phyloP scores from a whole-genome alignment of 2,888 invertebrate genomes.

The Microplitis manilae region DNA sequence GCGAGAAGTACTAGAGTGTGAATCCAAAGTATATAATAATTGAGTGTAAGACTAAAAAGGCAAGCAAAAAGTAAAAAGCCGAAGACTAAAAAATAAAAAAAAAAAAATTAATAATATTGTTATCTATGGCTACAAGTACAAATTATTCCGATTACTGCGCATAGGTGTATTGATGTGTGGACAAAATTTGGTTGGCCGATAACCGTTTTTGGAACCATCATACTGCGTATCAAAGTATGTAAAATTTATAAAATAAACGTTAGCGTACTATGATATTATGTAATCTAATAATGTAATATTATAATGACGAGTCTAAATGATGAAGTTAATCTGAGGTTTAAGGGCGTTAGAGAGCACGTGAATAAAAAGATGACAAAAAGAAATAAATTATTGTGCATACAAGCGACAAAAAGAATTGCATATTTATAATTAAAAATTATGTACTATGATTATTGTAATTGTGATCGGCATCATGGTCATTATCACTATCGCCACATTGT shows the following conservation, averaged over 20 bases:
- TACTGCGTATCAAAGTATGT: slow-evolving; percentile 72
- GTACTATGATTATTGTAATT: slow-evolving; percentile 70
- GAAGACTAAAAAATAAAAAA: slow-evolving; percentile 51
- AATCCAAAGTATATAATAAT: slow-evolving; percentile 44
- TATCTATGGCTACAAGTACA: slow-evolving; percentile 73
- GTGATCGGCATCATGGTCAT: slow-evolving; percentile 67
- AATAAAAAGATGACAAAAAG: slow-evolving; percentile 58
- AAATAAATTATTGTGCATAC: slow-evolving; percentile 69
- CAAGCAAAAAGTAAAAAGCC: slow-evolving; percentile 47
- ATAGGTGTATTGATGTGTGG: slow-evolving; percentile 72
- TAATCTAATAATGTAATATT: slow-evolving; percentile 72
- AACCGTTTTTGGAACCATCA: slow-evolving; percentile 72
- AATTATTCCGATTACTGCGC: slow-evolving; percentile 72
- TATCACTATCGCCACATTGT: slow-evolving; percentile 63
- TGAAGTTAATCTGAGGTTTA: slow-evolving; percentile 70
- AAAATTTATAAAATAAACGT: slow-evolving; percentile 72
- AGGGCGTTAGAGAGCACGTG: slow-evolving; percentile 67
- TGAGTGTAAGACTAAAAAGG: slow-evolving; percentile 46
- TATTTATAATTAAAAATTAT: slow-evolving; percentile 65
- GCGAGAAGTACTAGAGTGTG: slow-evolving; percentile 43
- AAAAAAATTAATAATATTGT: slow-evolving; percentile 69
- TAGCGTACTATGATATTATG: slow-evolving; percentile 71
- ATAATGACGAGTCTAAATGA: slow-evolving; percentile 72
- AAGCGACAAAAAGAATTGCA: slow-evolving; percentile 64
- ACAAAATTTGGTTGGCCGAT: slow-evolving; percentile 72